Base-by-base conservation (phyloP, 2,113 vertebrate genomes). In the Myrmecophaga tridactyla region DNA sequence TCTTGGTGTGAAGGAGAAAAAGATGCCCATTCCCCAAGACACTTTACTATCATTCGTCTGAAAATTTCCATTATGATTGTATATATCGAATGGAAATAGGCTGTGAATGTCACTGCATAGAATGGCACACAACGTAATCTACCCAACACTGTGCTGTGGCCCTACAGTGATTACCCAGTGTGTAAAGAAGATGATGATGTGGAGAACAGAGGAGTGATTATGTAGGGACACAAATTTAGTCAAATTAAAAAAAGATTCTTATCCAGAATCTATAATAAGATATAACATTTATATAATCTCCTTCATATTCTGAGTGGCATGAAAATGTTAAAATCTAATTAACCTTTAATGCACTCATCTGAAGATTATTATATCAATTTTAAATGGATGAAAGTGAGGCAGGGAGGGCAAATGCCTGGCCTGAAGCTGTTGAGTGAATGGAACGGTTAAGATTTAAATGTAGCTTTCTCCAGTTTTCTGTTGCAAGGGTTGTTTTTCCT, bases 301-400 rank as follows among this genome's bases (percentile, higher is more conserved):
- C 36, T 86, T 96, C 73, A 88, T 93, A 78, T 90, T 89, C 89
- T 17, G 72, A 94, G 72, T 94, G 94, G 36, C 80, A 85, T 82
- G 84, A 92, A 93, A 86, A 95, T 77, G 90, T 86, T 94, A 97
- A 97, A 95, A 87, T 93, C 60, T 90, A 97, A 96, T 97, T 95
- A 97, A 94, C 77, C 62, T 97, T 96, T 95, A 96, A 96, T 89
- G 27, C 25, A 78, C 72, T 90, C 73, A 51, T 89, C 36, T 95
- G 73, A 93, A 97, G 94, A 90, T 95, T 90, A 96, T 94, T 82
- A 70, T 80, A 56, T 92, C 69, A 95, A 85, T 88, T 92, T 96
- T 88, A 82, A 91, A 95, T 87, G 78, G 76, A 94, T 90, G 67
- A 80, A 34, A 93, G 72, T 86, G 90, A 92, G 89, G 41, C 69